phyloP scores from a whole-genome alignment of 2,113 vertebrate genomes.

The Eptesicus fuscus region DNA sequence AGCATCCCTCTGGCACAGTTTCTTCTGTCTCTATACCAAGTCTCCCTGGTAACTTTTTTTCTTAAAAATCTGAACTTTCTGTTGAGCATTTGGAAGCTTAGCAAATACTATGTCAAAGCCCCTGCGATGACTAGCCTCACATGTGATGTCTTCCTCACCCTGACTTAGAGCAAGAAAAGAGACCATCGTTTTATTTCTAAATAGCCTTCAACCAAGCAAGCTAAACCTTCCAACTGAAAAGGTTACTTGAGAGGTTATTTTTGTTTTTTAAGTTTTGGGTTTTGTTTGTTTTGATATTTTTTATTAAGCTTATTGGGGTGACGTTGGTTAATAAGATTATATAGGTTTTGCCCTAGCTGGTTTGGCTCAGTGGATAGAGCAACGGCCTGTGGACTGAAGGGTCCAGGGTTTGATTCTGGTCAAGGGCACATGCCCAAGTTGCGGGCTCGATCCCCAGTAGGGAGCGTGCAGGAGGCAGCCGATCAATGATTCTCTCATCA shows the following conservation, averaged over 20 bases:
- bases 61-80: constrained; percentile 4
- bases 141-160: not conserved
- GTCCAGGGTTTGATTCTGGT: no score
- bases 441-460: no score
- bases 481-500: no score
- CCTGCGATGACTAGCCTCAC: not conserved
- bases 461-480: no score
- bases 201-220: not conserved
- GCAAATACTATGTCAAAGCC: not conserved
- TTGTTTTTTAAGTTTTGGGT: not conserved
- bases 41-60: not conserved
- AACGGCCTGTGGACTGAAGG: no score
- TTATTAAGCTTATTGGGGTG: not conserved
- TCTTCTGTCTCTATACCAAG: not conserved
- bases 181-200: not conserved
- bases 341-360: not conserved
- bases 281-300: not conserved
- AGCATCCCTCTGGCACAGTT: not conserved
- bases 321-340: not conserved
- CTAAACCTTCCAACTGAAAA: not conserved
- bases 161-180: not conserved
- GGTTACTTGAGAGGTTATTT: not conserved
- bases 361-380: no score
- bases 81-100: not conserved
- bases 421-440: no score